A percentile compares a stretch with the other conserved stretches of the same genome.
These are phyloP conservation scores for Alitta virens DNA, from an alignment of 2,888 invertebrate species.

Conservation along the genomic window DNA sequence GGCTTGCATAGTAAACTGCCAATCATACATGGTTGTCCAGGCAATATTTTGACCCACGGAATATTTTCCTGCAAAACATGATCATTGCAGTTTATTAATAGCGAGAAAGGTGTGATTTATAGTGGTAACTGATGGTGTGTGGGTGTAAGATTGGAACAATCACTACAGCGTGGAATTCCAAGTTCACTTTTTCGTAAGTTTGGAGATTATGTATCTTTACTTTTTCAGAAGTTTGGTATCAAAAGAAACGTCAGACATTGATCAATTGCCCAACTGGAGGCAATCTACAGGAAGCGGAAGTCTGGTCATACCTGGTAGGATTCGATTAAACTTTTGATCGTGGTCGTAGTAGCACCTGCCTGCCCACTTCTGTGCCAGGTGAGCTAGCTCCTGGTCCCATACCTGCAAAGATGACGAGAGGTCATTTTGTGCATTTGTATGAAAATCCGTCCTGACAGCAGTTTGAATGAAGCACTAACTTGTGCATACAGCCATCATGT, in stretches of 20 bases:
- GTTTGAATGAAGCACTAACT: too few relatives aligned
- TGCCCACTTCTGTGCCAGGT: slow-evolving; percentile 15
- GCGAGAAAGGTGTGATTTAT: neutral
- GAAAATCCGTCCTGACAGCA: too few relatives aligned
- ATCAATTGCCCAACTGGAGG: too few relatives aligned
- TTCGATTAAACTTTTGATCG: slow-evolving; percentile 7
- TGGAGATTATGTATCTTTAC: too few relatives aligned
- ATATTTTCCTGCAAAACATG: slow-evolving; percentile 6
- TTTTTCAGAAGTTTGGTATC: too few relatives aligned
- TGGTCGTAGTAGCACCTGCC: slow-evolving; percentile 11
- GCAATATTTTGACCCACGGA: slow-evolving; percentile 20
- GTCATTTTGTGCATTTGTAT: too few relatives aligned
- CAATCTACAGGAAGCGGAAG: neutral
- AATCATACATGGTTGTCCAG: slow-evolving; percentile 10
- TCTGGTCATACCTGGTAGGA: slow-evolving; percentile 10
- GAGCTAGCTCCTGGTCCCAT: slow-evolving; percentile 14
- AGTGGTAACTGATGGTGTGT: too few relatives aligned
- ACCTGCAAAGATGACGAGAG: neutral
- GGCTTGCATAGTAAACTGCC: slow-evolving; percentile 10
- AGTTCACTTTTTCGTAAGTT: too few relatives aligned
- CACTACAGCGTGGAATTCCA: too few relatives aligned
- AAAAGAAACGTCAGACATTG: too few relatives aligned
- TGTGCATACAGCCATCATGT: too few relatives aligned
- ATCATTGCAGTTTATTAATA: neutral
- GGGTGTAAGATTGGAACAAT: too few relatives aligned